A percentile compares a stretch with the other conserved stretches of the same genome.
These are phyloP conservation scores for Limonius californicus DNA, from an alignment of 1,140 invertebrate genomes.

Conservation along the genomic window DNA sequence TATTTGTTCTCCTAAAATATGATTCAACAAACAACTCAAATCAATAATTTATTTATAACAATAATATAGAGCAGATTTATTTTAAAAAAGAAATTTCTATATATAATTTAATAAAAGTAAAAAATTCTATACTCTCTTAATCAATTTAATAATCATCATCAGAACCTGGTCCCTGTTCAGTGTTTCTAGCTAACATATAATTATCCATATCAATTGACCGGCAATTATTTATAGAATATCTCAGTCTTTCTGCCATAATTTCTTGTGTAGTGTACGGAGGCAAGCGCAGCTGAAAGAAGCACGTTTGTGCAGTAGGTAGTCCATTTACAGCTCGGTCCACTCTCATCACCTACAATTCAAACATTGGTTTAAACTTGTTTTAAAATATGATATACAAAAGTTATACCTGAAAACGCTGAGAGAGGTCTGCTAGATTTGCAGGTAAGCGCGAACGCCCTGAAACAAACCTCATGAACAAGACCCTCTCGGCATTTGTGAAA, in stretches of 20 bases:
- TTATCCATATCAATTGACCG: constrained; percentile 72
- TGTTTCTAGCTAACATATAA: constrained; percentile 66
- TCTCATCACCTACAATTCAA: constrained; percentile 51
- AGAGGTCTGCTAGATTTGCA: constrained; percentile 63
- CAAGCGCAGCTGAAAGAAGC: constrained; percentile 69
- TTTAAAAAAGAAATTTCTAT: background rate
- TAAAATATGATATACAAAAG: background rate
- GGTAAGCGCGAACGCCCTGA: constrained; percentile 64
- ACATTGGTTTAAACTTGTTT: background rate
- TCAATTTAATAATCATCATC: constrained; percentile 51
- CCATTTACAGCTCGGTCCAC: constrained; percentile 59
- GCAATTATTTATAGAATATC: constrained; percentile 68
- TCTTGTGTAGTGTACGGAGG: constrained; percentile 60
- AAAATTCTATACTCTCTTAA: no score
- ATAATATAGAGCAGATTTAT: background rate
- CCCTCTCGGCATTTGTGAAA: constrained; percentile 62
- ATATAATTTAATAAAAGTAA: background rate
- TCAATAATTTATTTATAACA: constrained; percentile 1
- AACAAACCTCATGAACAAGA: constrained; percentile 67
- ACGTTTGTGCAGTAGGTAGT: constrained; percentile 65
- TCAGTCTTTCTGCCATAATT: constrained; percentile 59
- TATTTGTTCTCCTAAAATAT: no score
- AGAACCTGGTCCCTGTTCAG: constrained; percentile 51
- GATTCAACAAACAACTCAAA: constrained; percentile 9
- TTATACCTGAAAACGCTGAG: constrained; percentile 63